Evolutionary conservation across 1,140 invertebrate species (phyloP), one percentile per base, ranked within the genome.

Genomic region (Plutomurus gul): DNA sequence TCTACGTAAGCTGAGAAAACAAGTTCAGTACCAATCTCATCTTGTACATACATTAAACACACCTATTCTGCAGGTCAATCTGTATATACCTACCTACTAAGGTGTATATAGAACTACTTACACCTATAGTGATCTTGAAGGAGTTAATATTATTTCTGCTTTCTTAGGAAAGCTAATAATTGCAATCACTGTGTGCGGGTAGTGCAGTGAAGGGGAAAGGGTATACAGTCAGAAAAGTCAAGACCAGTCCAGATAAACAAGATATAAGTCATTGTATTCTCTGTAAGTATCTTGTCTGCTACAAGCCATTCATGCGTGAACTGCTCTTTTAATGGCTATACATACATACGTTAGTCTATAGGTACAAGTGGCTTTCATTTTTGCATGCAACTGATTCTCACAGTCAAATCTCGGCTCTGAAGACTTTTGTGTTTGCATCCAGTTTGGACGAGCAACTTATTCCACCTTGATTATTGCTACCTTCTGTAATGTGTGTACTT

Each of bases 251-350:
- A 65, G 56, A 65, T 65, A 27, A 60, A 30, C 56, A 65, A 65
- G 56, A 65, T 65, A n/a, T n/a, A 65, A 65, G 56, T 65, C 56
- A 65, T 65, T 65, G 56, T 65, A 65, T 65, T 65, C 13, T 60
- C 8, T 27, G 20, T 46, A 47, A 25, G 51, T 65, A 16, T 60
- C 25, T 60, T 60, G 51, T n/a, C n/a, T n/a, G n/a, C n/a, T n/a
- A 51, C 25, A 51, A 51, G 18, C 47, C 20, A 51, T 51, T 51
- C 47, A 51, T 51, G 47, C 47, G 47, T 51, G 47, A 18, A 65
- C 25, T 60, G 27, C 27, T 30, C 56, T 13, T 33, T 60, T 33
- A 33, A 60, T 65, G 27, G 30, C 27, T n/a, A 65, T 33, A 30
- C 56, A 56, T 56, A 56, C 25, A 25, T 8, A 25, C 20, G n/a